Base-by-base conservation (phyloP, 2,888 invertebrate genomes). In the Drosophila gaucha region DNA sequence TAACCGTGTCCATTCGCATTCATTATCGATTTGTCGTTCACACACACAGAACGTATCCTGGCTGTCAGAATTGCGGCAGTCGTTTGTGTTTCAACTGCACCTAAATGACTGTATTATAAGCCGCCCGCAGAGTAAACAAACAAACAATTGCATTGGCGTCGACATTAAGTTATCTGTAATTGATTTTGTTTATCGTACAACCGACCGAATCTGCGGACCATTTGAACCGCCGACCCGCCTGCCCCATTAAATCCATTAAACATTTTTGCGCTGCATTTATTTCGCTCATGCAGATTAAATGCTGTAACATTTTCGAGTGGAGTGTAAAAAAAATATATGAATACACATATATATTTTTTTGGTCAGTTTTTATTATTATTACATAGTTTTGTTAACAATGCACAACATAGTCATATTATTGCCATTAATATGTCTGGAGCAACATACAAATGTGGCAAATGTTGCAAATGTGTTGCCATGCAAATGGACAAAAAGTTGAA, bases 31-130 rank as follows among this genome's bases (percentile, higher is more conserved):
- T 83, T 75, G 68, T 67, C 50, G 69, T 50, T 36, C 49, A 28
- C 49, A 54, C 52, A 59, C 52, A 39, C 51, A 24, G 54, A 8
- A 12, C 33, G 30, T 49, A 18, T 70, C 43, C 64, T 58, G 47
- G 31, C 47, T 65, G 72, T 58, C 57, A 59, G 52, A 66, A 72
- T 63, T 51, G 67, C 66, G 52, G 26, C 41, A 44, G 64, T 66
- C 83, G 68, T 87, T 79, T 82, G 86, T 66, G 72, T 71, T 85
- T 85, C 70, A 86, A 86, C 74, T 82, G 72, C 68, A 69, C 68
- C 83, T 74, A 83, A 84, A 87, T 84, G 86, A 88, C 88, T 87
- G 72, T 83, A 86, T 84, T 84, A 82, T 67, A 67, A 55, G 64
- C 60, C 50, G 58, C 55, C 63, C 65, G 49, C 60, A 56, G 71